Conservation (phyloP, 2,888 invertebrate genomes). For the Diplolepis rosae region DNA sequence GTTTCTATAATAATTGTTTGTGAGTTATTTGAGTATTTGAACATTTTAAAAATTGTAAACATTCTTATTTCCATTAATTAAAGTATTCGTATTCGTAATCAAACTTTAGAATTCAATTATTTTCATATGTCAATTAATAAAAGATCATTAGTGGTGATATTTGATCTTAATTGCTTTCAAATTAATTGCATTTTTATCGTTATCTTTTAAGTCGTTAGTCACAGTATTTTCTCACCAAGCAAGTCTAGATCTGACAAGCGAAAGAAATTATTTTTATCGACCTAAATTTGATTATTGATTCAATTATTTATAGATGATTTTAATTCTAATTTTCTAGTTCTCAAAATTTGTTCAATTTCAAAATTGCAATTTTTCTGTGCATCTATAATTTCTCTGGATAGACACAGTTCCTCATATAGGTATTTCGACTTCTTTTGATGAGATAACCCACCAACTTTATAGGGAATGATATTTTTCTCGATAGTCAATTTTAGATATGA, state of each 20-base stretch:
- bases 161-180: conserved; percentile 6
- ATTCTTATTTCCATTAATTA: too few species aligned
- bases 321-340: background rate
- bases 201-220: background rate
- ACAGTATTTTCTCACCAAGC: too few species aligned
- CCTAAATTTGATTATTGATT: background rate
- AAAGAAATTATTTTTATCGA: background rate
- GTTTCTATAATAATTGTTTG: too few species aligned
- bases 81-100: too few species aligned
- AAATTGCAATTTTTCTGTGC: background rate
- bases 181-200: conserved; percentile 14
- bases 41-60: too few species aligned
- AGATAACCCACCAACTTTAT: background rate
- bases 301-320: background rate
- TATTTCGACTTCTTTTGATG: background rate
- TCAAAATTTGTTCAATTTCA: background rate
- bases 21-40: too few species aligned
- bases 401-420: background rate
- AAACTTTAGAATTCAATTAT: background rate
- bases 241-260: background rate
- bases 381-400: background rate
- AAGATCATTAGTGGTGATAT: background rate
- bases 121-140: background rate
- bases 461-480: background rate
- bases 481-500: background rate